Conservation (phyloP, 2,113 vertebrate species). For the Sakesphorus luctuosus region DNA sequence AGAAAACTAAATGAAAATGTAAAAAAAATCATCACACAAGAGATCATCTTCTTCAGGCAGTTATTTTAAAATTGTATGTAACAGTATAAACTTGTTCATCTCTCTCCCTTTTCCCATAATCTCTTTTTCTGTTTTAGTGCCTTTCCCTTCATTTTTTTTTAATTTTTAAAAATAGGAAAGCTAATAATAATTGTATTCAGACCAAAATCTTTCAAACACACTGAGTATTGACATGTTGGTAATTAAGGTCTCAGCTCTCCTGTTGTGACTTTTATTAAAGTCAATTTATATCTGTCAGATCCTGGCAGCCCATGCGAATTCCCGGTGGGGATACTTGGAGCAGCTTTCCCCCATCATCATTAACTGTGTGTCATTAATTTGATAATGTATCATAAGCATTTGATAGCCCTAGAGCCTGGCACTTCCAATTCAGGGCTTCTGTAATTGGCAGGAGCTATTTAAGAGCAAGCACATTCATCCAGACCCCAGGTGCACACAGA, state of each 20-base stretch:
- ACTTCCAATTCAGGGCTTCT: background rate
- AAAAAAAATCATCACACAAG: background rate
- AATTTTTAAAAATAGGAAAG: background rate
- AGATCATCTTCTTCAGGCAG: background rate
- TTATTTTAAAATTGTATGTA: background rate
- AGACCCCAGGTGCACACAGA: background rate
- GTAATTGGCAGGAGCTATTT: background rate
- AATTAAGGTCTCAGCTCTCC: slow-evolving; percentile 29
- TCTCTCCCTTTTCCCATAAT: background rate
- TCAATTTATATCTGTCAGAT: slow-evolving; percentile 43
- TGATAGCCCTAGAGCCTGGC: background rate
- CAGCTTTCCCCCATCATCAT: slow-evolving; percentile 30
- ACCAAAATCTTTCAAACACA: slow-evolving; percentile 5
- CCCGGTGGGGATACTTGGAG: background rate
- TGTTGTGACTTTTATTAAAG: slow-evolving; percentile 55
- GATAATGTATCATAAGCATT: slow-evolving; percentile 9
- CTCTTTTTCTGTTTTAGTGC: background rate
- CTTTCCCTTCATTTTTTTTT: background rate
- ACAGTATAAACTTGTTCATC: background rate
- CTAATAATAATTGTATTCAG: background rate
- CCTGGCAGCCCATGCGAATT: background rate
- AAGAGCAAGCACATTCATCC: background rate
- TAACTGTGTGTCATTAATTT: slow-evolving; percentile 17
- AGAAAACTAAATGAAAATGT: background rate
- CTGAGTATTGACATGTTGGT: background rate